Base-by-base conservation (phyloP, 1,140 invertebrate genomes). In the Conus ventricosus region DNA sequence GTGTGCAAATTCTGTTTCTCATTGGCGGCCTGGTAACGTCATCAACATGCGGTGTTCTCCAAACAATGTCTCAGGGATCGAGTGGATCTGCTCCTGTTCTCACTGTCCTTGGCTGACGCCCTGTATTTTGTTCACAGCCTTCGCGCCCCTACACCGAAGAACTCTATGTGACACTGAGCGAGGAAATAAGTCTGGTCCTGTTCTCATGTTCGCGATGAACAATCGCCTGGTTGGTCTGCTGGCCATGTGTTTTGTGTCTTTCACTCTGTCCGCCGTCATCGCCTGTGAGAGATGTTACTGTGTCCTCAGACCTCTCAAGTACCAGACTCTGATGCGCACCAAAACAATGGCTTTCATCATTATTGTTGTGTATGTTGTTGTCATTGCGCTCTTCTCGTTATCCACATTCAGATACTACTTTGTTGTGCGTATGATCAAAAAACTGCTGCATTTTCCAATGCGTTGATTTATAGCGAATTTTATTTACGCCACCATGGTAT, bases 211-310 rank as follows among this genome's bases (percentile, higher is more conserved):
- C 23, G 7, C 20, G 11, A 23, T n/a, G 15, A 71, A 71, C 67
- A 71, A 23, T 71, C 15, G 20, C 23, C 11, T 71, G 11, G 20
- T 23, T 71, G 67, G 15, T 23, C 20, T 71, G 20, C 17, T 7
- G 11, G 67, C 11, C 20, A 17, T 71, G 17, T 6, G 67, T 71
- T 71, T 23, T n/a, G 67, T 71, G 67, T 71, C 67, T 71, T 71
- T 71, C 20, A 23, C 20, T 23, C 23, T 71, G 23, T 71, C 67
- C 11, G 23, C 67, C 20, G 23, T 71, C 13, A 23, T 71, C 13
- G 67, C 67, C 67, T 71, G 67, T 71, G 67, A 71, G 67, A 71
- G 67, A 10, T 71, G 67, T 71, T 71, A 71, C 67, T 71, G 67
- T n/a, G 67, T 71, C 17, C 13, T 71, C 67, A 71, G 67, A 71